A percentile compares a stretch with the other conserved stretches of the same genome.
These are phyloP conservation scores for Gallinago media DNA, from an alignment of 2,113 vertebrate species.

Conservation along the genomic window DNA sequence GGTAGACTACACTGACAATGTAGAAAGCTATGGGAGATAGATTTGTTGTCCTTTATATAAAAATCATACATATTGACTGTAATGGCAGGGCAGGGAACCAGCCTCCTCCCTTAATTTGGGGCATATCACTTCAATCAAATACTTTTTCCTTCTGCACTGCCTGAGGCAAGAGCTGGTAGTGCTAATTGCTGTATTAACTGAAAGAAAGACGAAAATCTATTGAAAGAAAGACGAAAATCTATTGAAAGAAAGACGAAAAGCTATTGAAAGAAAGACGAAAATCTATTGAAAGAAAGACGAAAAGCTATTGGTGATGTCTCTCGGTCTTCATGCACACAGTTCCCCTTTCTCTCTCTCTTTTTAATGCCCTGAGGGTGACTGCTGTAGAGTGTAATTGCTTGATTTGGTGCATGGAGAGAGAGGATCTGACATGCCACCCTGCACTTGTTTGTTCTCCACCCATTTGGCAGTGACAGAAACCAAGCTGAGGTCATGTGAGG, in stretches of 20 bases:
- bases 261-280: background rate
- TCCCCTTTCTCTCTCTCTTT: background rate
- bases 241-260: background rate
- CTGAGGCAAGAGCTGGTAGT: background rate
- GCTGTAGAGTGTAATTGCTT: background rate
- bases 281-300: background rate
- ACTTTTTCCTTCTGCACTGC: background rate
- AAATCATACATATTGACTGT: background rate
- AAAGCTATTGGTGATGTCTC: background rate
- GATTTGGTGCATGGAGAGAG: background rate
- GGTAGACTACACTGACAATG: constrained; percentile 11
- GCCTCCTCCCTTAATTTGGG: background rate
- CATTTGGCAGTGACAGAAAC: background rate
- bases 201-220: background rate
- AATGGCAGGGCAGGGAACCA: background rate
- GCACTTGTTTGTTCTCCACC: background rate
- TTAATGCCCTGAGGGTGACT: background rate
- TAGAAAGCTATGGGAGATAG: background rate
- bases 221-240: background rate
- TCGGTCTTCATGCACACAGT: background rate
- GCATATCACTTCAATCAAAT: accelerated
- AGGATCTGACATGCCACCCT: background rate
- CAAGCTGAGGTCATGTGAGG: constrained; percentile 12
- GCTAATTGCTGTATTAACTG: background rate
- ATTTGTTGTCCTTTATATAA: background rate